Percentiles rank a stretch among this genome's conserved stretches.
Evolutionary conservation across 2,797 vertebrate species (phyloP).

Genomic region (Helarctos malayanus): DNA sequence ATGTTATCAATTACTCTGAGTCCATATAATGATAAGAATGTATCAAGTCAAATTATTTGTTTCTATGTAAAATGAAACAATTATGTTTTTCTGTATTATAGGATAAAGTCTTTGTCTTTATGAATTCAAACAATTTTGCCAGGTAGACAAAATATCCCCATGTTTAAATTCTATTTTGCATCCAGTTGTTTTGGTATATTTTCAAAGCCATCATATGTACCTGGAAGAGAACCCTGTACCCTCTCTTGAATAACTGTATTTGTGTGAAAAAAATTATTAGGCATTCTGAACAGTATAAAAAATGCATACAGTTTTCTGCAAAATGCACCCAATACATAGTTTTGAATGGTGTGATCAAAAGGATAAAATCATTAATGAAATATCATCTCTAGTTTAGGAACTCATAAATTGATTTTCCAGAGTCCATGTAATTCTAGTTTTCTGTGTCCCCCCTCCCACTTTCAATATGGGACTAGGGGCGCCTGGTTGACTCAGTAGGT

Average conservation of each 20-base stretch:
- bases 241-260: conserved; percentile 13
- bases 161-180: background rate
- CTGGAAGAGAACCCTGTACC: background rate
- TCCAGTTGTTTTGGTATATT: background rate
- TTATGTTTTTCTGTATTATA: background rate
- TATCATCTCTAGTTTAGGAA: background rate
- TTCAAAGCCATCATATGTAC: background rate
- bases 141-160: background rate
- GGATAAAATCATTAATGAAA: background rate
- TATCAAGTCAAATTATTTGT: background rate
- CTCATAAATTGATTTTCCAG: background rate
- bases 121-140: background rate
- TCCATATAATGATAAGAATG: background rate
- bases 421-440: background rate
- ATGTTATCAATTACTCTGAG: background rate
- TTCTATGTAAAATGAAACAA: background rate
- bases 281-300: background rate
- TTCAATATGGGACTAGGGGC: background rate
- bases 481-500: too few relatives aligned
- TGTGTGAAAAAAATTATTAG: background rate
- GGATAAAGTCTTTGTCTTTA: background rate
- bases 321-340: background rate
- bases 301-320: background rate
- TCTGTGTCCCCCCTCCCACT: background rate
- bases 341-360: background rate